Evolutionary conservation across 1,140 invertebrate species (phyloP).

Genomic region (Lycorma delicatula): DNA sequence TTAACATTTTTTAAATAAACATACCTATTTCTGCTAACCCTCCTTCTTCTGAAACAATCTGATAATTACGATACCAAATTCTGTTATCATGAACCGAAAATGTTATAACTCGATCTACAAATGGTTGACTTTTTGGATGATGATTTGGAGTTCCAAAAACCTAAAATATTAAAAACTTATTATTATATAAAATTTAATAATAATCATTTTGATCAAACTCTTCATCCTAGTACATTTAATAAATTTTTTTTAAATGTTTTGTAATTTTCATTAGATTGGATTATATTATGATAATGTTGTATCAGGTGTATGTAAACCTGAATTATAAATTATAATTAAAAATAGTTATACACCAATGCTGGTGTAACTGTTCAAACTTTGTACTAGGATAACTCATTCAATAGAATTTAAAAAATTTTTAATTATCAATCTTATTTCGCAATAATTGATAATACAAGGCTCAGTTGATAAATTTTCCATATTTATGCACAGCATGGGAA

Average conservation of each 20-base stretch:
- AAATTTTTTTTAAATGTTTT: conserved; percentile 5
- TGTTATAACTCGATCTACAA: conserved; percentile 93
- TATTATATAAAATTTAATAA: background rate
- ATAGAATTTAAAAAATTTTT: too few species aligned
- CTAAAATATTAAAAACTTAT: conserved; percentile 45
- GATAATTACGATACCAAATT: conserved; percentile 98
- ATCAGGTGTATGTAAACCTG: too few species aligned
- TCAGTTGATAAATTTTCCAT: too few species aligned
- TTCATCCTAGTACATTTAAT: background rate
- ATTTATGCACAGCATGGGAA: too few species aligned
- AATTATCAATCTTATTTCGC: too few species aligned
- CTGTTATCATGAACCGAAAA: conserved; percentile 88
- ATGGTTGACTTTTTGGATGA: conserved; percentile 99
- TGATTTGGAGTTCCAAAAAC: conserved; percentile 91
- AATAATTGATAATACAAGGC: too few species aligned
- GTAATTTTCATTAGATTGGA: background rate
- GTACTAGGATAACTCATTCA: too few species aligned
- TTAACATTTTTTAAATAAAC: conserved; percentile 15
- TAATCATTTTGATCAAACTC: too few species aligned
- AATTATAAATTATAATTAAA: too few species aligned
- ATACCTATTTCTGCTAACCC: conserved; percentile 87
- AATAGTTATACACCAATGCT: too few species aligned
- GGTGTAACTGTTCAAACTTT: too few species aligned
- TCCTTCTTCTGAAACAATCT: conserved; percentile 93
- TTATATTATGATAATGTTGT: too few species aligned